Evolutionary conservation across 1,140 invertebrate species (phyloP), one percentile per base, ranked within the genome.

Genomic region (roundworm (Caenorhabditis elegans)): DNA sequence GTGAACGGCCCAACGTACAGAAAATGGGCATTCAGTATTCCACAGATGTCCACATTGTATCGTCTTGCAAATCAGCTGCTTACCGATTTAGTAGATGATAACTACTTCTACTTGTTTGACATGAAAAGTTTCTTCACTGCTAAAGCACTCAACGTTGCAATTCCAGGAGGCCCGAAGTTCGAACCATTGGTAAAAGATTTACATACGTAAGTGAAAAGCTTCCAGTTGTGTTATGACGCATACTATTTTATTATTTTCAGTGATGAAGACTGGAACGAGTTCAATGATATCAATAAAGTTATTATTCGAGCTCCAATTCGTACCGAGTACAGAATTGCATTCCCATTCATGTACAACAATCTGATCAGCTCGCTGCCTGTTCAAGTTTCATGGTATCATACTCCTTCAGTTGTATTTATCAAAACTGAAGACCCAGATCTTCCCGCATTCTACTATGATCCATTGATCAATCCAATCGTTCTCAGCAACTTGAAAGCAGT

Each of bases 261-360:
- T 15, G 98, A 99, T 92, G 98, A 99, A 92, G 98, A 99, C 91
- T 99, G 98, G 98, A 99, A 99, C 92, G 98, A 99, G 91, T 99
- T 99, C 88, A 99, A 99, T 92, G 98, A 99, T 89, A 99, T 99
- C 76, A 99, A 99, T 89, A 99, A 99, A 90, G 98, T 99, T 85
- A 99, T 99, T 79, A 99, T 99, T 87, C 92, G 98, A 34, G 97
- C 99, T 89, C 97, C 97, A 34, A 95, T 99, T 85, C 93, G 98
- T 81, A 99, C 98, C 6, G 98, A 99, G 91, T 99, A 99, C 90
- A 93, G 97, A 82, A 99, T 99, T 90, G 97, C 97, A 3, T 99
- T 99, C 91, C 97, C 98, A 2, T 99, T 98, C 90, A 92, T 99
- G 76, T 99, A 98, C 91, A 99, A 99, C 90, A 99, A 98, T 76